Evolutionary conservation across 2,888 invertebrate species (phyloP), one percentile per base, ranked within the genome.

Genomic region (Cordylochernes scorpioides): DNA sequence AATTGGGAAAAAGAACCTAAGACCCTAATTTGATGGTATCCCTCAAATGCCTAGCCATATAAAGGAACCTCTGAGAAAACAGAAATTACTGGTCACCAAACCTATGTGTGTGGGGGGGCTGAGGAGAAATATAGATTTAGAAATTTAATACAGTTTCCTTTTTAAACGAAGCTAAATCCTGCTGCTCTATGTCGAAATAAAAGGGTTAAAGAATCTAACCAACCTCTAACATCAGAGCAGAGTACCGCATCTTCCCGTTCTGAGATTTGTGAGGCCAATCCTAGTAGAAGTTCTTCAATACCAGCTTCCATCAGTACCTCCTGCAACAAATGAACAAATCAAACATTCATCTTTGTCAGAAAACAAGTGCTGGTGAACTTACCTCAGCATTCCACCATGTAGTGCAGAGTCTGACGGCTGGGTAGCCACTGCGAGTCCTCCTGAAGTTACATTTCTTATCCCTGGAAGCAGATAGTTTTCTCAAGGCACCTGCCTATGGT

Each of bases 321-420:
- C 72, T 73, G 26, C 13, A 22, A 15, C n/a, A 4, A 8, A 5
- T n/a, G 9, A 27, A 3, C n/a, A 2, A 16, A 13, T 27, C 21
- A n/a, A 4, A 13, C 5, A 8, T 25, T 4, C n/a, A 13, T 25
- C 6, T 12, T n/a, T n/a, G n/a, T n/a, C n/a, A n/a, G n/a, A n/a
- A n/a, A 19, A 19, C 19, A 19, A 9, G 4, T 12, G 15, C n/a
- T 4, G 13, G 13, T 17, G n/a, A 13, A 61, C 71, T 68, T 51
- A 88, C 91, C 56, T 84, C 86, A 9, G 88, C 82, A 53, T 88
- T 82, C 88, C 91, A 94, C 84, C 88, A 97, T 4, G 86, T 84
- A 28, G 86, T 75, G 48, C 94, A 97, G 2, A 97, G 61, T 25
- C 94, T 61, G 14, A 88, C 65, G 0, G 84, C 86, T 9, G 73